Evolutionary conservation across 2,888 invertebrate species (phyloP).

Genomic region (Pyrgus malvae): DNA sequence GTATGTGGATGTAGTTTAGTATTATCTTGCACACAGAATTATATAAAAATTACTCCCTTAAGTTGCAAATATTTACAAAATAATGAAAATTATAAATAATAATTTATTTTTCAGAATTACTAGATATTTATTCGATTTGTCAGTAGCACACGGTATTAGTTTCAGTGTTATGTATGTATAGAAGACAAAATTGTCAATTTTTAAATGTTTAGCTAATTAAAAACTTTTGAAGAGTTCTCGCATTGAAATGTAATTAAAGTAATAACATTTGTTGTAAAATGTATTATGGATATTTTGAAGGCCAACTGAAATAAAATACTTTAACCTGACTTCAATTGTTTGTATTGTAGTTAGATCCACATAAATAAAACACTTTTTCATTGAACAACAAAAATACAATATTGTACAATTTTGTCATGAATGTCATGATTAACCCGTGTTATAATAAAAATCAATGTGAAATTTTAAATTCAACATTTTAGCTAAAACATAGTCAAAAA

Average conservation of each 20-base stretch:
- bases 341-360: constrained; percentile 34
- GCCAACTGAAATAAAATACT: constrained; percentile 76
- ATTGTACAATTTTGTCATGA: too few relatives aligned
- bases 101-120: constrained; percentile 16
- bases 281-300: constrained; percentile 73
- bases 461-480: too few relatives aligned
- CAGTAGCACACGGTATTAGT: constrained; percentile 29
- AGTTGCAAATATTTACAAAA: constrained; percentile 10
- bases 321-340: constrained; percentile 57
- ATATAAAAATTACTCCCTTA: constrained; percentile 2
- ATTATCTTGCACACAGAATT: constrained; percentile 15
- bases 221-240: constrained; percentile 61
- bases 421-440: too few relatives aligned
- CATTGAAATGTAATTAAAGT: constrained; percentile 64
- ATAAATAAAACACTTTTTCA: constrained; percentile 16
- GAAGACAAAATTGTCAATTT: constrained; percentile 75
- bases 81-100: constrained; percentile 4
- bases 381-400: too few relatives aligned
- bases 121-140: constrained; percentile 23
- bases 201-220: constrained; percentile 68
- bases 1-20: constrained; percentile 15
- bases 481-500: too few relatives aligned
- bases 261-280: constrained; percentile 76
- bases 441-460: too few relatives aligned
- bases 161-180: constrained; percentile 41